Evolutionary conservation across 2,888 invertebrate species (phyloP), one percentile per base, ranked within the genome.

Genomic region (Caenorhabditis sulstoni): DNA sequence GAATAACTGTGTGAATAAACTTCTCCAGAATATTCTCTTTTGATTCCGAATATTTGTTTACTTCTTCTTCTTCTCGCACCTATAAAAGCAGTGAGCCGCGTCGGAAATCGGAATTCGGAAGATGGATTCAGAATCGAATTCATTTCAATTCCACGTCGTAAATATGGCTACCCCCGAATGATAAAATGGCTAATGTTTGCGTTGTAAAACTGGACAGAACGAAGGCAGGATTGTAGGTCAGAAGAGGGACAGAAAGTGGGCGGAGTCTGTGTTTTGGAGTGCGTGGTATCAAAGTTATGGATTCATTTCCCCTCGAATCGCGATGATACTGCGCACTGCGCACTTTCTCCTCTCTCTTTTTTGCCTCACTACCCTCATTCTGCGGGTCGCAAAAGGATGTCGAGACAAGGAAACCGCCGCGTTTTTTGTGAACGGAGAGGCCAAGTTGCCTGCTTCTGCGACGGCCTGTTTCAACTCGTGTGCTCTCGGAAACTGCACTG

Each of bases 391-490:
- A 16, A 39, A 58, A 18, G 77, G 65, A 70, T 70, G 62, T 52
- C 47, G 23, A n/a, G 70, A 65, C 45, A 39, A 35, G 41, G 59
- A 75, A 16, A 62, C 59, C 16, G 73, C 49, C 16, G 39, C 64
- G 16, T 79, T 73, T 73, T 73, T 79, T 49, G 66, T 79, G 20
- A 53, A 61, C 18, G 78, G 73, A 50, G 57, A 53, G 12, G 61
- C 62, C 8, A 55, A 52, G 50, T 18, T 79, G 20, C 71, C 73
- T 0, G 22, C 35, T 0, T 71, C 78, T 0, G 35, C 67, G n/a
- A 50, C 61, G 1, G 73, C 73, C 0, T 82, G 82, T 20, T 81
- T 82, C 50, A 71, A 79, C n/a, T 57, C 70, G 20, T 82, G 82
- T 52, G 73, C 71, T 41, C 65, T 65, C 50, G 73, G 65, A 14